These are phyloP conservation scores for Lordiphosa fenestrarum DNA, from an alignment of 2,888 invertebrate genomes.

Conservation along the genomic window DNA sequence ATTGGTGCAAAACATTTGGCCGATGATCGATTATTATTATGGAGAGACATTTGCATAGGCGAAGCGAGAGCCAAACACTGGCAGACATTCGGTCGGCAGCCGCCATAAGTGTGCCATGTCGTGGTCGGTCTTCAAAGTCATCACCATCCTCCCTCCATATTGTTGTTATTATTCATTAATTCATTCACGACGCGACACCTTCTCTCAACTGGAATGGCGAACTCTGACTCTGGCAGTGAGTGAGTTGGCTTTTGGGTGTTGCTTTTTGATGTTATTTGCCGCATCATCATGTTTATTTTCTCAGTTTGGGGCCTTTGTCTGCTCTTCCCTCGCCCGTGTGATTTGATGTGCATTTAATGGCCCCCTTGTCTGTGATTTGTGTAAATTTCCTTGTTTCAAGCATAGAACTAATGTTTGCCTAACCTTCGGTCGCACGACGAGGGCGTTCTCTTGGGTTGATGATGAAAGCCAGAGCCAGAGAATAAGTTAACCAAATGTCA, in stretches of 20 bases:
- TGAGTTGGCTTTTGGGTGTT: conserved; percentile 33
- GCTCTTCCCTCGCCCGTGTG: conserved; percentile 26
- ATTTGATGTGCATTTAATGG: conserved; percentile 40
- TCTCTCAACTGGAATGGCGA: conserved; percentile 35
- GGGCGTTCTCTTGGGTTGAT: conserved; percentile 7
- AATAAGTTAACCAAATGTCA: conserved; percentile 9
- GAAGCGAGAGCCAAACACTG: conserved; percentile 21
- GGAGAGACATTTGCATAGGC: conserved; percentile 41
- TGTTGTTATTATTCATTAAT: conserved; percentile 54
- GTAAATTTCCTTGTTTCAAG: conserved; percentile 58
- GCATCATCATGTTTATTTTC: conserved; percentile 24
- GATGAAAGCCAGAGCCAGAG: conserved; percentile 19
- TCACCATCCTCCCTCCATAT: conserved; percentile 12
- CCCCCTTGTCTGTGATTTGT: conserved; percentile 45
- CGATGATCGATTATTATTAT: conserved; percentile 40
- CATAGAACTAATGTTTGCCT: conserved; percentile 48
- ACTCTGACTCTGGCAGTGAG: conserved; percentile 34
- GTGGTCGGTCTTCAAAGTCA: conserved; percentile 29
- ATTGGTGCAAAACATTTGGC: conserved; percentile 5
- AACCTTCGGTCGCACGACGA: conserved; percentile 43
- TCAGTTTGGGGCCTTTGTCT: conserved; percentile 37
- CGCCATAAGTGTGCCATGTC: conserved; percentile 46
- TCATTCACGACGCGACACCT: conserved; percentile 57
- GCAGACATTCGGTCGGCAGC: conserved; percentile 41
- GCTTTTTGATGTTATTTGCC: conserved; percentile 23